A percentile compares a stretch with the other conserved stretches of the same genome.
Evolutionary conservation across 2,888 invertebrate genomes (phyloP).

Genomic region (Apantesis nais): DNA sequence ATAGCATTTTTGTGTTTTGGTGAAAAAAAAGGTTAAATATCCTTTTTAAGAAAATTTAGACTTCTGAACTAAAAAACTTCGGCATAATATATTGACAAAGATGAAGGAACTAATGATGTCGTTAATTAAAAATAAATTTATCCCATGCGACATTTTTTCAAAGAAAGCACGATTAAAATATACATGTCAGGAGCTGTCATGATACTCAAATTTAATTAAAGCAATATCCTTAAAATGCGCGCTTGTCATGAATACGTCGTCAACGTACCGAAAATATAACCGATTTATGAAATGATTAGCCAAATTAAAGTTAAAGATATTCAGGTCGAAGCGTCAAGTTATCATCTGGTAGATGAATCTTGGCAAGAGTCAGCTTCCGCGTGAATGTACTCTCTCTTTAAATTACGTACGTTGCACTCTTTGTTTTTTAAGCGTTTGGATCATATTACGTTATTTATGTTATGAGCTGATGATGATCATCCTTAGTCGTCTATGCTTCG

Average conservation of each 20-base stretch:
- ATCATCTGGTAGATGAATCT: constrained; percentile 37
- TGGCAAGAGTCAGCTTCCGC: constrained; percentile 27
- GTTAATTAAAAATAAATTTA: background rate
- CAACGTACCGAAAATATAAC: constrained; percentile 17
- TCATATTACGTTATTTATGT: constrained; percentile 16
- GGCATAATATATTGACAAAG: background rate
- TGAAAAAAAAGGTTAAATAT: background rate
- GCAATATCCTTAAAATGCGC: background rate
- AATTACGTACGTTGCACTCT: constrained; percentile 13
- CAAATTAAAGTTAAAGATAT: constrained; percentile 22
- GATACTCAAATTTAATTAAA: constrained; percentile 17
- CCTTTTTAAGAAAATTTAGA: background rate
- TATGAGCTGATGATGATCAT: constrained; percentile 1
- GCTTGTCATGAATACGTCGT: constrained; percentile 25
- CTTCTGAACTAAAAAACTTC: background rate
- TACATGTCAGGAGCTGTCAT: constrained; percentile 15
- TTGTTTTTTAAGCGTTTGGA: constrained; percentile 29
- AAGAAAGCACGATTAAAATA: constrained; percentile 14
- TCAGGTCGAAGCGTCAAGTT: constrained; percentile 33
- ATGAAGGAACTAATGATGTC: background rate
- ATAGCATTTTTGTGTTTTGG: background rate
- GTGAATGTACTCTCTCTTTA: constrained; percentile 29
- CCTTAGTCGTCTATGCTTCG: constrained; percentile 23
- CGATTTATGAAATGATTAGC: constrained; percentile 23
- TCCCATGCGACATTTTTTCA: background rate